phyloP scores from a whole-genome alignment of 2,888 invertebrate genomes.

The Meghimatium bilineatum region DNA sequence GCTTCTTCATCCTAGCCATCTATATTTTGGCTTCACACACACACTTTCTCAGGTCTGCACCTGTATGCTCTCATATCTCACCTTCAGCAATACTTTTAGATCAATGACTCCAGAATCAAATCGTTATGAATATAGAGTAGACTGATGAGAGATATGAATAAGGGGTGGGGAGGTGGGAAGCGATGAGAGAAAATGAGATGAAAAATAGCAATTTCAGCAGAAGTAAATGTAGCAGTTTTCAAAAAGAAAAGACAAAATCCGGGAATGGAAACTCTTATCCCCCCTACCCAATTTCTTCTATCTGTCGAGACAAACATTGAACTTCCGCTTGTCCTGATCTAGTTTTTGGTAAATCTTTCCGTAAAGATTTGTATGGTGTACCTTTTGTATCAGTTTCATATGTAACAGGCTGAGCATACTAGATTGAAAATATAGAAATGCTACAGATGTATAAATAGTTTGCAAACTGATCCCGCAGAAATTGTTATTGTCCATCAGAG shows the following conservation, averaged over 20 bases:
- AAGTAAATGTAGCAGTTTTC: not conserved
- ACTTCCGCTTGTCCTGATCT: constrained; percentile 46
- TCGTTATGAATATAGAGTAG: too few relatives aligned
- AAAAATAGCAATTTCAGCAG: not conserved
- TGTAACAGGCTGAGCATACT: too few relatives aligned
- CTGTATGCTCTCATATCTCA: constrained; percentile 4
- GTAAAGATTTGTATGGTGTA: not conserved
- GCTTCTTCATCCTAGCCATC: not conserved
- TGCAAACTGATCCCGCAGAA: too few relatives aligned
- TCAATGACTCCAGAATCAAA: not conserved
- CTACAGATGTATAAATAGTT: too few relatives aligned
- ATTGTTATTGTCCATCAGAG: too few relatives aligned
- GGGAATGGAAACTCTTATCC: not conserved
- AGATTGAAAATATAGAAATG: too few relatives aligned
- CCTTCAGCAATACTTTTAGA: not conserved
- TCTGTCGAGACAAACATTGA: constrained; percentile 44
- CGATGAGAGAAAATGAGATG: not conserved
- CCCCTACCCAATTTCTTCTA: not conserved
- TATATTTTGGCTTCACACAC: not conserved
- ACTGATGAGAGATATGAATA: not conserved
- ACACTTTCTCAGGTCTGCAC: not conserved
- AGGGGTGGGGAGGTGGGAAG: not conserved
- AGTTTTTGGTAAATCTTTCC: constrained; percentile 16
- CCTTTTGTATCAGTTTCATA: not conserved
- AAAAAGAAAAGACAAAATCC: not conserved